A percentile compares a stretch with the other conserved stretches of the same genome.
These are phyloP conservation scores for Rhopalosiphum nymphaeae DNA, from an alignment of 2,888 invertebrate genomes.

Conservation along the genomic window DNA sequence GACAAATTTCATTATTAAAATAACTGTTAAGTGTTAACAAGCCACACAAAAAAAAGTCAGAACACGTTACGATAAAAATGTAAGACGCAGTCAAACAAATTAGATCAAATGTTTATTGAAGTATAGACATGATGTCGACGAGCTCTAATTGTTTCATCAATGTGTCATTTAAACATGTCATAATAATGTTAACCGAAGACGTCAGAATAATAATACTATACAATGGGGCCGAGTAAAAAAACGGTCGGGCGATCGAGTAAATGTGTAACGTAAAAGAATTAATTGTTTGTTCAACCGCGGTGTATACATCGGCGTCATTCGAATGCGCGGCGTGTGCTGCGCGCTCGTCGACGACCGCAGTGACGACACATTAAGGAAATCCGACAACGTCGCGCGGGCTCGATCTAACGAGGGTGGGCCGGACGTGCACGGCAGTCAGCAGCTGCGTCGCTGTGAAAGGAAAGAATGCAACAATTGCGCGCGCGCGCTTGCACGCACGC, in stretches of 20 bases:
- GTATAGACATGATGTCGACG: not conserved
- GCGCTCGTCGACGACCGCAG: not conserved
- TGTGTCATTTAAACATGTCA: not conserved
- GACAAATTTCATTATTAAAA: not conserved
- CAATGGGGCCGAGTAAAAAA: not conserved
- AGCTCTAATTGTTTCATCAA: not conserved
- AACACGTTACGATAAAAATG: not conserved
- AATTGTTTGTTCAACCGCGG: not conserved
- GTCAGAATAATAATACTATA: not conserved
- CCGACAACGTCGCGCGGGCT: not conserved
- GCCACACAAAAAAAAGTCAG: not conserved
- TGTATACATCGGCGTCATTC: not conserved
- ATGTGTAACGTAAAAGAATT: fast-evolving
- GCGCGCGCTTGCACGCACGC: not conserved
- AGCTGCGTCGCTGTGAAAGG: not conserved
- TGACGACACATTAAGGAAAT: not conserved
- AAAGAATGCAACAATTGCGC: not conserved
- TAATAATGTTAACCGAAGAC: not conserved
- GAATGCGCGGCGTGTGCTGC: not conserved
- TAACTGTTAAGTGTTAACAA: not conserved
- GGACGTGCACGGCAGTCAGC: not conserved
- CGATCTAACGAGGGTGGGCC: not conserved
- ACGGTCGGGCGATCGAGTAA: not conserved
- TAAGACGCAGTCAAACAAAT: not conserved
- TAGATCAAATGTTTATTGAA: not conserved